phyloP scores from a whole-genome alignment of 2,888 invertebrate species.

The Cheilosia urbana region DNA sequence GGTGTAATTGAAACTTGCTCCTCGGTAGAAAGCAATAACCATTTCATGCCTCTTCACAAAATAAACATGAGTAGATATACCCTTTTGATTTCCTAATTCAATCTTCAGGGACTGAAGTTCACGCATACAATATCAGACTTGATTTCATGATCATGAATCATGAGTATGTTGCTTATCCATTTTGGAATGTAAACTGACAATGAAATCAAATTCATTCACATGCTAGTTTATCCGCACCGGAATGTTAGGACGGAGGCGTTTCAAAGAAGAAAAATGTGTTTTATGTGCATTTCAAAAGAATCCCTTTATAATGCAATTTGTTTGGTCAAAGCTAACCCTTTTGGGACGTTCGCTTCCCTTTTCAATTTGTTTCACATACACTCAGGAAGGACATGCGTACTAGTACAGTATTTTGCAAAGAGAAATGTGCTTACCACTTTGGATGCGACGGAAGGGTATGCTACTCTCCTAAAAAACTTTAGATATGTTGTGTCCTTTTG shows the following conservation, averaged over 20 bases:
- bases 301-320: conserved; percentile 68
- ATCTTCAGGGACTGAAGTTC: conserved; percentile 10
- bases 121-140: conserved; percentile 31
- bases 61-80: not conserved
- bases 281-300: conserved; percentile 69
- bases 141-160: conserved; percentile 35
- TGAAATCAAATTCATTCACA: conserved; percentile 52
- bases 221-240: conserved; percentile 20
- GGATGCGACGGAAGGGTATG: not conserved
- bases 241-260: conserved; percentile 31
- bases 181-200: conserved; percentile 30
- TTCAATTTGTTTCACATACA: conserved; percentile 41
- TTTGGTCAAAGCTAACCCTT: conserved; percentile 69
- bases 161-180: not conserved
- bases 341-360: conserved; percentile 54
- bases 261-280: conserved; percentile 42
- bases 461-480: not conserved
- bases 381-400: not conserved
- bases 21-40: not conserved
- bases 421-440: conserved; percentile 16
- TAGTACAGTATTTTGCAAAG: not conserved
- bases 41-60: not conserved
- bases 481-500: not conserved
- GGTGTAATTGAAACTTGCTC: conserved; percentile 34
- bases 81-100: conserved; percentile 40